These are phyloP conservation scores for Catonia carolina DNA, from an alignment of 2,888 invertebrate species.

Conservation along the genomic window DNA sequence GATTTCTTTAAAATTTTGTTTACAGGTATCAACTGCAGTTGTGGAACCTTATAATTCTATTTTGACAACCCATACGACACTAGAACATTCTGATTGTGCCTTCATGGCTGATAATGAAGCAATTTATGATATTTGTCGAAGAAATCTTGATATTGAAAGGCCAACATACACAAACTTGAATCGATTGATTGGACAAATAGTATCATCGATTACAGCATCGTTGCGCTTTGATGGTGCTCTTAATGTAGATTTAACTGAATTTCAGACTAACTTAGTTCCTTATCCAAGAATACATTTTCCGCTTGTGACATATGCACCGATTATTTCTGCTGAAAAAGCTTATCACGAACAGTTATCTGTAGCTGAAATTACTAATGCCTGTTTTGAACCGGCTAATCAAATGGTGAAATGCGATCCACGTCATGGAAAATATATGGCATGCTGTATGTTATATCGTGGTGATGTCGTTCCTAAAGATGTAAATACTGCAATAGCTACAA, in stretches of 20 bases:
- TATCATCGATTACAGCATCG: conserved; percentile 85
- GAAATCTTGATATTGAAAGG: conserved; percentile 90
- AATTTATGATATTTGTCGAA: conserved; percentile 83
- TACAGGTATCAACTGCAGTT: conserved; percentile 49
- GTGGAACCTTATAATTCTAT: conserved; percentile 54
- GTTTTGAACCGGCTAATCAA: conserved; percentile 54
- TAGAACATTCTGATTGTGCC: conserved; percentile 57
- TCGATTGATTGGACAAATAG: conserved; percentile 91
- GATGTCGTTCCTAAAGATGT: conserved; percentile 58
- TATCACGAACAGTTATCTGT: conserved; percentile 51
- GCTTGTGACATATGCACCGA: conserved; percentile 51
- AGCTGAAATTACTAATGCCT: conserved; percentile 54
- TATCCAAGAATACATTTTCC: conserved; percentile 61
- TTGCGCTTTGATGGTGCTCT: conserved; percentile 88
- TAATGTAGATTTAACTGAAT: conserved; percentile 84
- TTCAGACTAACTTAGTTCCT: conserved; percentile 52
- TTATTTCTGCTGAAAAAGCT: conserved; percentile 51
- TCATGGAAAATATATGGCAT: conserved; percentile 48
- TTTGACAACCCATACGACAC: conserved; percentile 55
- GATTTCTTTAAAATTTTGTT: no score
- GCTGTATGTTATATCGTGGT: conserved; percentile 49
- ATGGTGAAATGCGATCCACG: conserved; percentile 48
- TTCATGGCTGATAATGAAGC: conserved; percentile 53
- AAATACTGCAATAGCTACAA: conserved; percentile 52
- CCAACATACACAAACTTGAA: conserved; percentile 96